These are phyloP conservation scores for Thalassarche chlororhynchos DNA, from an alignment of 2,113 vertebrate species.

Conservation along the genomic window DNA sequence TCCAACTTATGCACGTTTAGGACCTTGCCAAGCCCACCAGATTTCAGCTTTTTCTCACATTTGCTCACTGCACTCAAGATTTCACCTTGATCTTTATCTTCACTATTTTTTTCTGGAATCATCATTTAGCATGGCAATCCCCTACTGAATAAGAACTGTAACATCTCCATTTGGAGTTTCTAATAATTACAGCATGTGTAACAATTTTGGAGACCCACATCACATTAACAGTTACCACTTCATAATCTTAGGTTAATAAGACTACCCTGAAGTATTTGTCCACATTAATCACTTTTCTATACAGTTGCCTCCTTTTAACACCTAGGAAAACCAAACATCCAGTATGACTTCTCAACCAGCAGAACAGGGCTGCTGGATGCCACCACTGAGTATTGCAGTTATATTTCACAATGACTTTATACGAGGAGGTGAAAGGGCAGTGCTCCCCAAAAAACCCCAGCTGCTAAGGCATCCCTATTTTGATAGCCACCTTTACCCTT, in stretches of 20 bases:
- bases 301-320: neutral
- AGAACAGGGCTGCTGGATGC: neutral
- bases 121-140: neutral
- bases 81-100: neutral
- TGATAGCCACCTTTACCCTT: neutral
- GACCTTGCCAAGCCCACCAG: neutral
- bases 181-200: neutral
- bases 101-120: neutral
- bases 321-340: neutral
- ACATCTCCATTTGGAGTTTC: neutral
- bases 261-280: neutral
- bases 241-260: neutral
- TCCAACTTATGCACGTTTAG: neutral
- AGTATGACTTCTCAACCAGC: neutral
- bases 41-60: neutral
- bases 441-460: rapidly evolving
- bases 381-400: neutral
- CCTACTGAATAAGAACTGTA: neutral
- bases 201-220: neutral
- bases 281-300: neutral
- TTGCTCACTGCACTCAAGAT: neutral
- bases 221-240: neutral
- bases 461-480: neutral
- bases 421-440: neutral
- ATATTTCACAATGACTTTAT: neutral